Base-by-base conservation (phyloP, 2,797 vertebrate species). In the Hylomyscus alleni region DNA sequence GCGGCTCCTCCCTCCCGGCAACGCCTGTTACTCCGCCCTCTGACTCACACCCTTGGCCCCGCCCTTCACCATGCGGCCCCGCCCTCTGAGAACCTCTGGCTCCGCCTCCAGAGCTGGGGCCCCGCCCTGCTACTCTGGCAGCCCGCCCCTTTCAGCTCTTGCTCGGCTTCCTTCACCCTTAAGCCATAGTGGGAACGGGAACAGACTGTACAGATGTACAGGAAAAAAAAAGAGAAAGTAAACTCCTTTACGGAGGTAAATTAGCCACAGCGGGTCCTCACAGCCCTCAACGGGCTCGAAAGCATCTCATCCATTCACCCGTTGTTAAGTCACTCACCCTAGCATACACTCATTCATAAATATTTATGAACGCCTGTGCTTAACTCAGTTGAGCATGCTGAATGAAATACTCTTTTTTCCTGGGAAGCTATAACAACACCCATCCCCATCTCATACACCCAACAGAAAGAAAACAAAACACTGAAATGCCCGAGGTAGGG, bases 161-260 rank as follows among this genome's bases (percentile, higher is more conserved):
- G 2, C 7, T 3, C 1, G 5, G 3, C 0, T 1, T 9, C 0
- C 0, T 5, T 19, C 13, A 7, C 1, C 9, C 11, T 0, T 0
- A 11, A 22, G 1, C 62, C 7, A 0, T 9, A 6, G 26, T 34
- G 65, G 10, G 60, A 7, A 0, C 8, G 0, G 9, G 3, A 2
- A 0, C 0, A 17, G 29, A 19, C 29, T 1, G 17, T 44, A 9
- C 0, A 31, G 24, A 44, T 44, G 44, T 44, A 44, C 44, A 44
- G 44, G 44, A 44, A 44, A 44, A n/a, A 20, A 3, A 3, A 34
- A 10, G 54, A 40, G 9, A n/a, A 47, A 11, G 47, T 84, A 65
- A 47, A 84, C 20, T 84, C 40, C 82, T 1, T 17, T n/a, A 7
- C 11, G 2, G 22, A 34, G 10, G 10, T 26, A 50, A 65, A 10